phyloP scores from a whole-genome alignment of 1,140 invertebrate genomes.

The Ceratoteleas bidentatus region DNA sequence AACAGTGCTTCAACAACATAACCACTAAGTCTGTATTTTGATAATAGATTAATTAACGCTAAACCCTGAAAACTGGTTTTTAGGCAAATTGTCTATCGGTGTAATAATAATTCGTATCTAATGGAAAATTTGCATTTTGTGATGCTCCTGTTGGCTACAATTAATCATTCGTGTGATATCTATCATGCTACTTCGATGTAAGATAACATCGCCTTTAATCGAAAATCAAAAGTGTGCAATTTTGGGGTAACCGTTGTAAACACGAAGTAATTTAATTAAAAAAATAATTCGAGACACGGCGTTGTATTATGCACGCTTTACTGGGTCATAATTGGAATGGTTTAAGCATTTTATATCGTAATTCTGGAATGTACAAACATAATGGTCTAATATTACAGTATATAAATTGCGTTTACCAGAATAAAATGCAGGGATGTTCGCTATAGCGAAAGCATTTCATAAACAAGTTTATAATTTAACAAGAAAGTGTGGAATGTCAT shows the following conservation, averaged over 20 bases:
- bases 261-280: neutral
- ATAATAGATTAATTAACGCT: conserved; percentile 1
- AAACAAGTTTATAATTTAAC: too few species aligned
- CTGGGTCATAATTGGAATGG: neutral
- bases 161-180: too few species aligned
- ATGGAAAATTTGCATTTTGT: too few species aligned
- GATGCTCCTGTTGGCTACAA: too few species aligned
- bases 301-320: neutral
- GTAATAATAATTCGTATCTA: neutral
- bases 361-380: neutral
- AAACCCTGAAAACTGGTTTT: neutral
- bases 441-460: too few species aligned
- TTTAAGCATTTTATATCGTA: neutral
- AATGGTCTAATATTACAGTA: too few species aligned
- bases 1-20: neutral
- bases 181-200: neutral
- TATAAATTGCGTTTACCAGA: too few species aligned
- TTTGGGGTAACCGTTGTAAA: neutral
- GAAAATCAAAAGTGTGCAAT: neutral
- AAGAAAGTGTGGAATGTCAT: too few species aligned
- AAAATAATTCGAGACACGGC: neutral
- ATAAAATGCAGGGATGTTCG: too few species aligned
- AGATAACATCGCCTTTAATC: neutral
- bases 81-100: conserved; percentile 3
- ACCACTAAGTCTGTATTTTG: neutral